These are phyloP conservation scores for Eospalax fontanierii DNA, from an alignment of 2,797 vertebrate species.

Conservation along the genomic window DNA sequence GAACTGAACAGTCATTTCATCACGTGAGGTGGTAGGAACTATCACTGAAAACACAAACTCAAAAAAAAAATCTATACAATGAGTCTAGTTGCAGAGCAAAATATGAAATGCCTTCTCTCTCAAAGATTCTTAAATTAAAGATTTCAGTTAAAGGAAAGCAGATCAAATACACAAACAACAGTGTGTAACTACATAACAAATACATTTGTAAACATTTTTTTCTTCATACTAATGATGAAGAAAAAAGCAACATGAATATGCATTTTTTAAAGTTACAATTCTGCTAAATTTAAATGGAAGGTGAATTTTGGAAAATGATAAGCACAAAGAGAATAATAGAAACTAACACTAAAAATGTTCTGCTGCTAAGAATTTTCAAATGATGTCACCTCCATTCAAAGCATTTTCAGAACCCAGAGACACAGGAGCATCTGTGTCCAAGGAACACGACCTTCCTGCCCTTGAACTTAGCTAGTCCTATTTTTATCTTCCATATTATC, in stretches of 20 bases:
- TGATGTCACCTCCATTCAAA: not conserved
- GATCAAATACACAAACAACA: fast-evolving
- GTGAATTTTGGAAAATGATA: slow-evolving; percentile 35
- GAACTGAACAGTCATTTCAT: not conserved
- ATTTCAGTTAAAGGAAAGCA: not conserved
- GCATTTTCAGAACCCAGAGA: not conserved
- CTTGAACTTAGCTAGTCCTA: not conserved
- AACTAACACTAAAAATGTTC: not conserved
- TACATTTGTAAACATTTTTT: not conserved
- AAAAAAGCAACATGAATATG: not conserved
- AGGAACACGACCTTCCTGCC: not conserved
- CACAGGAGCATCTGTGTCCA: no score
- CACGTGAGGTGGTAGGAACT: not conserved
- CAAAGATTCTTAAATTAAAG: not conserved
- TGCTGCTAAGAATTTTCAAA: not conserved
- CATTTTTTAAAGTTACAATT: not conserved
- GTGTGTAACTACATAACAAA: not conserved
- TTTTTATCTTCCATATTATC: not conserved
- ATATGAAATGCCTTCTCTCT: not conserved
- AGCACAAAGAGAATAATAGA: not conserved
- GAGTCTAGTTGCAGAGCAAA: not conserved
- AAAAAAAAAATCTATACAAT: not conserved
- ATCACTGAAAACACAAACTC: not conserved
- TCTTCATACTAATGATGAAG: not conserved
- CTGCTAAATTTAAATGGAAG: not conserved